phyloP scores from a whole-genome alignment of 2,888 invertebrate species.

The Limnephilus marmoratus region DNA sequence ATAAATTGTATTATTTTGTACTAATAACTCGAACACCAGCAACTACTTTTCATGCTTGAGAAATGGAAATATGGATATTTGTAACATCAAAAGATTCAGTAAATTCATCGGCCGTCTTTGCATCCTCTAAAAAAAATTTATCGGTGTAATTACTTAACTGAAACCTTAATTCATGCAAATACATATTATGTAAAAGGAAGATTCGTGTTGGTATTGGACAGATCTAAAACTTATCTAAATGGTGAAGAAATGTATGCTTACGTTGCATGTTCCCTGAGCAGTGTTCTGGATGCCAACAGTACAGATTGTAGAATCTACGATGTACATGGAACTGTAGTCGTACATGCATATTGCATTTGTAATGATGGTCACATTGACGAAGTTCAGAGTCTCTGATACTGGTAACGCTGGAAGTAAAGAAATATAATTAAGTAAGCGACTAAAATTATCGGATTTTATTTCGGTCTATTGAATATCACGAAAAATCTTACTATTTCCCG shows the following conservation, averaged over 20 bases:
- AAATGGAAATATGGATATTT: background rate
- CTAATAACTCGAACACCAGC: background rate
- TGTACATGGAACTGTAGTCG: constrained; percentile 68
- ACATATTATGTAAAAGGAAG: background rate
- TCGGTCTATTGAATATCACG: background rate
- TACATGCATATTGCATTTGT: constrained; percentile 70
- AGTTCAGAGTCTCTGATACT: constrained; percentile 70
- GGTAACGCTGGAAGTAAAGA: background rate
- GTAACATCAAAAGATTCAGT: too few species aligned
- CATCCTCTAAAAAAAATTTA: too few species aligned
- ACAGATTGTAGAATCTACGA: constrained; percentile 69
- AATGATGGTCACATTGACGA: constrained; percentile 72
- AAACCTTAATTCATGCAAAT: background rate
- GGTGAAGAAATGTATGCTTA: constrained; percentile 19
- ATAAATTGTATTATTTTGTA: background rate
- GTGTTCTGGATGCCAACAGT: constrained; percentile 72
- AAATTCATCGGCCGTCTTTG: too few species aligned
- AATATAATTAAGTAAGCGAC: background rate
- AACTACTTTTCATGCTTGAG: background rate
- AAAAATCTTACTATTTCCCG: constrained; percentile 42
- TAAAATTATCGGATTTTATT: background rate
- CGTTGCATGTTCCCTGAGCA: constrained; percentile 69
- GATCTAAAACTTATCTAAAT: background rate
- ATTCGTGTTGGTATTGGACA: background rate
- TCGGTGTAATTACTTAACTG: too few species aligned